Conservation (phyloP, 2,888 invertebrate species). For the Allophyes oxyacanthae region DNA sequence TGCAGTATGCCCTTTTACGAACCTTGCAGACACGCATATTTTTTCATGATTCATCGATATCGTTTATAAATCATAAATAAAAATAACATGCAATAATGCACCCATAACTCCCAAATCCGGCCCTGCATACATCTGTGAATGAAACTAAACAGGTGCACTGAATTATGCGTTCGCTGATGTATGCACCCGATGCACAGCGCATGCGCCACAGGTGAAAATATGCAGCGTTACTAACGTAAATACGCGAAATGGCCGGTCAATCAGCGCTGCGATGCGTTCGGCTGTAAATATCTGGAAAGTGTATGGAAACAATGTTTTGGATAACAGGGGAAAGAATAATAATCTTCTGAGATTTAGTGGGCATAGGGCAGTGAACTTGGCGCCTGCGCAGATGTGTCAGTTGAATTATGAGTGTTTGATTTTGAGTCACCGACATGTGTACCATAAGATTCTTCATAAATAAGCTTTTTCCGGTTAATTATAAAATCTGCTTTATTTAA, state of each 20-base stretch:
- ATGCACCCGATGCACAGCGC: slow-evolving; percentile 56
- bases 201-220: slow-evolving; percentile 60
- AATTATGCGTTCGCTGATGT: slow-evolving; percentile 59
- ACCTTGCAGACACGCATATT: no score
- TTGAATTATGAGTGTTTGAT: slow-evolving; percentile 3
- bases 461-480: no score
- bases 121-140: slow-evolving; percentile 47
- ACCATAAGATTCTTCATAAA: not conserved
- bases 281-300: slow-evolving; percentile 58
- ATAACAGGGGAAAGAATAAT: slow-evolving; percentile 52
- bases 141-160: slow-evolving; percentile 63
- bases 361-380: slow-evolving; percentile 46
- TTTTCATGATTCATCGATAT: no score
- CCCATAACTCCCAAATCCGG: slow-evolving; percentile 24
- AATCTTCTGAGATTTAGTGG: slow-evolving; percentile 51
- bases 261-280: slow-evolving; percentile 50
- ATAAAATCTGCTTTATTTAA: no score
- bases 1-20: no score
- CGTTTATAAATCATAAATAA: no score
- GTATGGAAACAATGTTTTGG: slow-evolving; percentile 51
- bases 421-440: slow-evolving; percentile 15
- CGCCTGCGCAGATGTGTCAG: slow-evolving; percentile 12
- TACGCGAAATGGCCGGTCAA: slow-evolving; percentile 61
- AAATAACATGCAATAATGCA: not conserved
- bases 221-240: slow-evolving; percentile 60